Evolutionary conservation across 1,140 invertebrate species (phyloP).

Genomic region (Carposina sasakii): DNA sequence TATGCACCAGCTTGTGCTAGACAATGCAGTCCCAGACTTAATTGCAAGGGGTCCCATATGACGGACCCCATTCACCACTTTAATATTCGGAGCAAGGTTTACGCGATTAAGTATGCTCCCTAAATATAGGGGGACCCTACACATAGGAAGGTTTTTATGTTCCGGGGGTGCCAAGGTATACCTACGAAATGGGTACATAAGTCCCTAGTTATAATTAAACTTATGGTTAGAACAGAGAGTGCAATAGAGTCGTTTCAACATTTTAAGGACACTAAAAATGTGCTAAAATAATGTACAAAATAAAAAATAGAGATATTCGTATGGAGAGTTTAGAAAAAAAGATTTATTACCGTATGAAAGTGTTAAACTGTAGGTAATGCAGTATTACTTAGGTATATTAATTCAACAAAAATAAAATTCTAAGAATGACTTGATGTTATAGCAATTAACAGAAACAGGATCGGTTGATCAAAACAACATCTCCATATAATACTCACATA

Average conservation of each 20-base stretch:
- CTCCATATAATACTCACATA: too few species aligned
- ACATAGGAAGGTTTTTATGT: conserved; percentile 58
- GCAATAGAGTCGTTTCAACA: conserved; percentile 27
- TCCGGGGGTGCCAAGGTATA: conserved; percentile 43
- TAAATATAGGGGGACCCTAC: conserved; percentile 57
- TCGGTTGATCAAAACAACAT: too few species aligned
- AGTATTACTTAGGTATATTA: too few species aligned
- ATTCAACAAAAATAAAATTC: too few species aligned
- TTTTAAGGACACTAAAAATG: conserved; percentile 14
- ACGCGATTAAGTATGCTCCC: conserved; percentile 63
- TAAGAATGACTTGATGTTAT: too few species aligned
- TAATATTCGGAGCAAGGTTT: conserved; percentile 59
- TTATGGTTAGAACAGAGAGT: conserved; percentile 30
- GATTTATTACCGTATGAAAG: too few species aligned
- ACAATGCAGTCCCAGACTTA: conserved; percentile 48
- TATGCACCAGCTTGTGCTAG: too few species aligned
- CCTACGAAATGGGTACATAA: conserved; percentile 62
- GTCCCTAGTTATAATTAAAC: conserved; percentile 49
- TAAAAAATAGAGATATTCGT: conserved; percentile 11
- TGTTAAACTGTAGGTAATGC: too few species aligned
- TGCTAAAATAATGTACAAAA: too few species aligned
- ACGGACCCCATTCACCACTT: conserved; percentile 60
- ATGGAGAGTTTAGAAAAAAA: too few species aligned
- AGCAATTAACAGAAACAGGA: too few species aligned
- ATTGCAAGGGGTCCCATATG: conserved; percentile 58